Conservation (phyloP, 1,140 invertebrate species). For the Brachionus calyciflorus region DNA sequence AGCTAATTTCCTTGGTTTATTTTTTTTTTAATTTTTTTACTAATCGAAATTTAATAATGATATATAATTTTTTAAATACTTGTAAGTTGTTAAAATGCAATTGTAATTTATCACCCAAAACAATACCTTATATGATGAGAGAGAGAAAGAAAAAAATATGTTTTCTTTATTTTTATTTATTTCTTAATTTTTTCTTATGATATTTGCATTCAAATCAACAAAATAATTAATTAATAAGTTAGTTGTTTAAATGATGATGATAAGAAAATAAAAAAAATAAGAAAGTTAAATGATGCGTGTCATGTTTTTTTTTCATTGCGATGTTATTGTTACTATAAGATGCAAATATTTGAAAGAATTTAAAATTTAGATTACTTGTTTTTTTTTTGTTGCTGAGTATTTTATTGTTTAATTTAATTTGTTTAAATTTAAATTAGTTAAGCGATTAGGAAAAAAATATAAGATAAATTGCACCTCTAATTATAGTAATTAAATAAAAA, state of each 20-base stretch:
- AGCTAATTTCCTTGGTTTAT: no score
- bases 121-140: neutral
- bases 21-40: no score
- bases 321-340: neutral
- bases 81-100: constrained; percentile 19
- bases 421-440: constrained; percentile 14
- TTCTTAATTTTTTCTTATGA: neutral
- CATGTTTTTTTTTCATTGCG: neutral
- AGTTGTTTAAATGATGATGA: constrained; percentile 26
- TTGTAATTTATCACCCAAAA: constrained; percentile 33
- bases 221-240: constrained; percentile 35
- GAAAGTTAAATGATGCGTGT: constrained; percentile 28
- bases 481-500: constrained; percentile 7
- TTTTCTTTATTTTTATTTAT: constrained; percentile 27
- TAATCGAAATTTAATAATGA: constrained; percentile 36
- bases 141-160: constrained; percentile 11
- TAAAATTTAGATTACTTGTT: constrained; percentile 22
- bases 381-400: neutral
- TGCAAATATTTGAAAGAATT: constrained; percentile 17
- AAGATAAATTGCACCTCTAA: constrained; percentile 16
- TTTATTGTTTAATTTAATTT: constrained; percentile 7
- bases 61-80: constrained; percentile 35
- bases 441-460: constrained; percentile 9
- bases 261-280: no score
- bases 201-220: constrained; percentile 40